These are phyloP conservation scores for Anthopleura sola DNA, from an alignment of 64 coral and sea anemone genomes.

Conservation along the genomic window DNA sequence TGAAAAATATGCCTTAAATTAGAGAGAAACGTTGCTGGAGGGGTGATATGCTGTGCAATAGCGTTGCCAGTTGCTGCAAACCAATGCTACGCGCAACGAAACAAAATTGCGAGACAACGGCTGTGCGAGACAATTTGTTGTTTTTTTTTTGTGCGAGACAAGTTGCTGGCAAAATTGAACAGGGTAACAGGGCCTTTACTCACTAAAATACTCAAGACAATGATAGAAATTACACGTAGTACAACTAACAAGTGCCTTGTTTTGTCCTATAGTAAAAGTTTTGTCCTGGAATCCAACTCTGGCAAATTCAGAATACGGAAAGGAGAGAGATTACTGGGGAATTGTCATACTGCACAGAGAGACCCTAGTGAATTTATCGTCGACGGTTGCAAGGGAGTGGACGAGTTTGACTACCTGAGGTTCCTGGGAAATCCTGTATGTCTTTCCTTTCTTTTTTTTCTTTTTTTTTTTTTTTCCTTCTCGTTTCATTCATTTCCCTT, in stretches of 20 bases:
- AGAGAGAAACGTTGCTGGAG: no score
- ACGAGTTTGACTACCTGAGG: slow-evolving; percentile 72
- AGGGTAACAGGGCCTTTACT: no score
- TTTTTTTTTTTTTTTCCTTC: background rate
- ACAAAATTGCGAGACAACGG: no score
- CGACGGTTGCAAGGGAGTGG: slow-evolving; percentile 58
- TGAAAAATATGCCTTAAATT: no score
- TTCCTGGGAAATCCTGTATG: slow-evolving; percentile 50
- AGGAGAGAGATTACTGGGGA: slow-evolving; percentile 61
- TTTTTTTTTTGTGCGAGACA: no score
- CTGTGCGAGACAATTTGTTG: no score
- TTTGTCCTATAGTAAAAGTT: slow-evolving; percentile 32
- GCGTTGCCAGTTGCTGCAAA: no score
- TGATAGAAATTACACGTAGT: no score
- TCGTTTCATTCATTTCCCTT: background rate
- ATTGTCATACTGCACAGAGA: slow-evolving; percentile 81
- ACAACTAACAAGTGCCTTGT: background rate
- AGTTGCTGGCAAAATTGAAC: no score
- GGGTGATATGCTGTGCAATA: no score
- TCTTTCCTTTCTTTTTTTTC: background rate
- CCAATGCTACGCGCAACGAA: no score
- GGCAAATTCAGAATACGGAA: slow-evolving; percentile 64
- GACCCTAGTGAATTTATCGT: slow-evolving; percentile 62
- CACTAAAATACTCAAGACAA: no score
- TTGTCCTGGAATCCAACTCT: slow-evolving; percentile 62